Evolutionary conservation across 2,797 vertebrate genomes (phyloP).

Genomic region (Mionectes olivaceus): DNA sequence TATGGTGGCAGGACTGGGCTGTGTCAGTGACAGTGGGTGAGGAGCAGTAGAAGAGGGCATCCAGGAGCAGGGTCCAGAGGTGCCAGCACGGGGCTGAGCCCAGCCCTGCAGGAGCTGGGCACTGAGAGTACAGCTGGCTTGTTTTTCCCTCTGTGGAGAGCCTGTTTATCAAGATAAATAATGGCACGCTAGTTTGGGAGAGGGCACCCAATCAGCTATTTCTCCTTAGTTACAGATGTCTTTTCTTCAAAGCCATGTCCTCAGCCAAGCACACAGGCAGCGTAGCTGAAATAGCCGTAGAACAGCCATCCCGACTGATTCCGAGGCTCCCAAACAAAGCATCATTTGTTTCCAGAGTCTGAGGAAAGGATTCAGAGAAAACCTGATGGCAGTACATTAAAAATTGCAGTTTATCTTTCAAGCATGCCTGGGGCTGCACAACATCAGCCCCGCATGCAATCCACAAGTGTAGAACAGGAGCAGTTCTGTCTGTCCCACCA

Average conservation of each 20-base stretch:
- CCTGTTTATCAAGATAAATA: constrained; percentile 56
- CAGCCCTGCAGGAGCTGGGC: not conserved
- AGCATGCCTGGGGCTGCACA: not conserved
- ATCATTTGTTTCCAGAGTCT: not conserved
- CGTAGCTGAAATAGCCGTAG: not conserved
- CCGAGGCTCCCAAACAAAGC: not conserved
- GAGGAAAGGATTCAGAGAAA: constrained; percentile 25
- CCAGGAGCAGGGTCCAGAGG: not conserved
- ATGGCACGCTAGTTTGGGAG: not conserved
- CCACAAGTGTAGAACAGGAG: not conserved
- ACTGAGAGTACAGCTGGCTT: not conserved
- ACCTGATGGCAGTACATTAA: constrained; percentile 12
- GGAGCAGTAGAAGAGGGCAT: not conserved
- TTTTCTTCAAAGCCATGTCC: constrained; percentile 32
- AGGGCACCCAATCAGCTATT: constrained; percentile 44
- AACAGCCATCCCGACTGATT: constrained; percentile 10
- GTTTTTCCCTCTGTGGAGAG: not conserved
- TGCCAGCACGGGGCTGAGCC: not conserved
- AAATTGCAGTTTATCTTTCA: constrained; percentile 37
- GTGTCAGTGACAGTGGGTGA: not conserved
- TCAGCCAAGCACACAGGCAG: constrained; percentile 16
- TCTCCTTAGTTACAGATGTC: constrained; percentile 34
- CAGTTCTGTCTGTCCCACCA: not conserved
- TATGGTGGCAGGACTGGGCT: not conserved
- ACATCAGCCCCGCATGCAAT: fast-evolving